phyloP scores from a whole-genome alignment of 2,888 invertebrate genomes.

The Nephrotoma flavescens region DNA sequence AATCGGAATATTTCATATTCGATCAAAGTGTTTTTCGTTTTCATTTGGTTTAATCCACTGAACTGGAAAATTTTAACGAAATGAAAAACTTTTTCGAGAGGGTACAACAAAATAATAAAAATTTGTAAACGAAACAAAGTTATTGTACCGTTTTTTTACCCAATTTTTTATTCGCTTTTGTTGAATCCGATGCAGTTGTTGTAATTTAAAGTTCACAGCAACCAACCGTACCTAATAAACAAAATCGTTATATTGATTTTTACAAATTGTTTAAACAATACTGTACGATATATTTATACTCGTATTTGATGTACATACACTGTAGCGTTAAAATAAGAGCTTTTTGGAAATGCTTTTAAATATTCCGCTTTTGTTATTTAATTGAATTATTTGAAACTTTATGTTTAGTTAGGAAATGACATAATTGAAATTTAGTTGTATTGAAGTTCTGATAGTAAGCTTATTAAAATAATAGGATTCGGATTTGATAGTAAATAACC shows the following conservation, averaged over 20 bases:
- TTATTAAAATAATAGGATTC: no score
- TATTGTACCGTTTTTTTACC: not conserved
- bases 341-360: not conserved
- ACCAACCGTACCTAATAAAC: not conserved
- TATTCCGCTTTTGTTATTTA: not conserved
- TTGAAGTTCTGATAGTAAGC: no score
- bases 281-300: not conserved
- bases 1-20: not conserved
- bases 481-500: no score
- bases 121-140: not conserved
- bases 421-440: no score
- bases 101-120: not conserved
- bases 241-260: not conserved
- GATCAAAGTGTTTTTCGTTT: not conserved
- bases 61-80: not conserved
- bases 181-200: not conserved
- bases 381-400: not conserved
- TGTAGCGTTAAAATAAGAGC: not conserved
- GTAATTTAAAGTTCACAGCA: not conserved
- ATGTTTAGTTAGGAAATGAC: no score
- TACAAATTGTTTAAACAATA: not conserved
- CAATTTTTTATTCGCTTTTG: not conserved
- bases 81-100: not conserved
- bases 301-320: not conserved
- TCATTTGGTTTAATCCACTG: not conserved